Evolutionary conservation across 2,113 vertebrate genomes (phyloP).

Genomic region (Ascaphus truei): DNA sequence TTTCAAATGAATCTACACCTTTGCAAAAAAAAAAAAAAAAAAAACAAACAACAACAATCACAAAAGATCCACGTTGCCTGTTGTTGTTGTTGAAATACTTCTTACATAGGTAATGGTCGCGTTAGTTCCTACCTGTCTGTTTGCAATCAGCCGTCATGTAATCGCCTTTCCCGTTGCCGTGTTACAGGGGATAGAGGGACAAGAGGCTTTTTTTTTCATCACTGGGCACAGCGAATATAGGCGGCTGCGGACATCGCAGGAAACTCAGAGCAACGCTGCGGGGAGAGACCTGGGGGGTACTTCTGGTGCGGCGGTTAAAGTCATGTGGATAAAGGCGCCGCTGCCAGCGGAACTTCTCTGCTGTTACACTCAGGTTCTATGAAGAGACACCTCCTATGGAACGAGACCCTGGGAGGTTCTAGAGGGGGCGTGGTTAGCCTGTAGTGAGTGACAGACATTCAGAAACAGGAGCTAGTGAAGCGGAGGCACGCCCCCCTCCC

Average conservation of each 20-base stretch:
- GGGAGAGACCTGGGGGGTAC: too few species aligned
- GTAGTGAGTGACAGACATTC: neutral
- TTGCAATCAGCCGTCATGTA: neutral
- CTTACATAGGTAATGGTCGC: neutral
- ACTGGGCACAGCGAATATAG: too few species aligned
- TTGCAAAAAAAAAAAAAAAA: too few species aligned
- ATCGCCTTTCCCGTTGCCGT: conserved; percentile 1
- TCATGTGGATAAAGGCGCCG: too few species aligned
- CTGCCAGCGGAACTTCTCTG: too few species aligned
- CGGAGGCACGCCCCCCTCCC: neutral
- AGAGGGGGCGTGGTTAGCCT: neutral
- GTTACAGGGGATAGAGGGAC: neutral
- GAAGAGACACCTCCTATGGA: neutral
- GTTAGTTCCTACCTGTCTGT: conserved; percentile 14
- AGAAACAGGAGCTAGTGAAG: neutral
- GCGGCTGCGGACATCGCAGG: neutral
- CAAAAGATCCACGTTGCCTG: too few species aligned
- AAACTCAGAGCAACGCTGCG: too few species aligned
- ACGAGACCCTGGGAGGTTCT: neutral
- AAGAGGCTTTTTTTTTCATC: neutral
- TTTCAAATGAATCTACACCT: too few species aligned
- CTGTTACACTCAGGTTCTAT: neutral
- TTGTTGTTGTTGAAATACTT: too few species aligned
- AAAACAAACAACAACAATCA: too few species aligned
- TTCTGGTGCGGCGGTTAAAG: too few species aligned